These are phyloP conservation scores for Cecidostiba fungosa DNA, from an alignment of 2,888 invertebrate genomes.

Conservation along the genomic window DNA sequence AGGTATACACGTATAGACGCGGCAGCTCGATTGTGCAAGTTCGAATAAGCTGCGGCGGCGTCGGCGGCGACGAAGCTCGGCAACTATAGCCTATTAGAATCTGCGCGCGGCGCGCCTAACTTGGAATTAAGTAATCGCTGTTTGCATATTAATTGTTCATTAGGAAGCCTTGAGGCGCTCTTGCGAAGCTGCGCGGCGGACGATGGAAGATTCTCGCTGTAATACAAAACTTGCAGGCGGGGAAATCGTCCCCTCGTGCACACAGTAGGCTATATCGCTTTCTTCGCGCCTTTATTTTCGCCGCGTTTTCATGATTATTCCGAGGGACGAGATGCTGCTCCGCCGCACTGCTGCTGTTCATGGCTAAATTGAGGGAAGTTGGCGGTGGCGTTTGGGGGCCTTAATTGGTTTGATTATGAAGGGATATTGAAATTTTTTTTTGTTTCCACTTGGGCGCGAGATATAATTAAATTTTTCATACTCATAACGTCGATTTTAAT, in stretches of 20 bases:
- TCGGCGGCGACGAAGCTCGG: neutral
- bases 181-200: conserved; percentile 13
- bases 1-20: neutral
- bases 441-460: neutral
- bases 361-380: conserved; percentile 38
- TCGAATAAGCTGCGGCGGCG: conserved; percentile 23
- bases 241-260: neutral
- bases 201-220: conserved; percentile 34
- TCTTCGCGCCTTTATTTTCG: conserved; percentile 47
- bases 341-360: neutral
- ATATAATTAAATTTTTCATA: conserved; percentile 1
- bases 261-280: conserved; percentile 12
- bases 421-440: conserved; percentile 36
- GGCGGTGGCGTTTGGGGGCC: neutral
- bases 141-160: conserved; percentile 80
- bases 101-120: conserved; percentile 69
- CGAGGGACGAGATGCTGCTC: neutral
- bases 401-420: conserved; percentile 44
- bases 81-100: conserved; percentile 73
- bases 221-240: conserved; percentile 34
- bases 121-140: conserved; percentile 78
- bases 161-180: conserved; percentile 64
- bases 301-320: conserved; percentile 24
- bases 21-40: conserved; percentile 47
- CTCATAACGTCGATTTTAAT: conserved; percentile 9